A percentile compares a stretch with the other conserved stretches of the same genome.
These are phyloP conservation scores for Sicus ferrugineus DNA, from an alignment of 2,888 invertebrate genomes.

Conservation along the genomic window DNA sequence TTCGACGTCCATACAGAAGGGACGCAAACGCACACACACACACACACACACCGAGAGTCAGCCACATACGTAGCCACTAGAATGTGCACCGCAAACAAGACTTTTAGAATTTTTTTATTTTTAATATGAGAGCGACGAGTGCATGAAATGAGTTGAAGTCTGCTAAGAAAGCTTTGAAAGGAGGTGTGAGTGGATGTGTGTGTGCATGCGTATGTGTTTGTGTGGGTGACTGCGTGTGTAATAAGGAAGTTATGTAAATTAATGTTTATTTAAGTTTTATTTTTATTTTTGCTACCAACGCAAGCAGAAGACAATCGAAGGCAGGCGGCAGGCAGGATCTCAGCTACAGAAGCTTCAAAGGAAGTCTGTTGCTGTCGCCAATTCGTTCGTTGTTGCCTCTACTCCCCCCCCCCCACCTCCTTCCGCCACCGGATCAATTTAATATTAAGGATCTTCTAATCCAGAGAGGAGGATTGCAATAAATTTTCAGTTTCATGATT, in stretches of 20 bases:
- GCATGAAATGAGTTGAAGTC: conserved; percentile 12
- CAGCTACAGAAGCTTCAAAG: neutral
- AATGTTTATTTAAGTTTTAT: conserved; percentile 63
- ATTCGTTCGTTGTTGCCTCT: neutral
- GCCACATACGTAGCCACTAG: conserved; percentile 26
- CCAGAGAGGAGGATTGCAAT: conserved; percentile 46
- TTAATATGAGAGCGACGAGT: conserved; percentile 50
- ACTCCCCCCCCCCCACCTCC: neutral
- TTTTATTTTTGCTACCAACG: neutral
- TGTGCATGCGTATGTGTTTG: conserved; percentile 22
- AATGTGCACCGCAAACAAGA: conserved; percentile 55
- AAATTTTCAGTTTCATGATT: conserved; percentile 45
- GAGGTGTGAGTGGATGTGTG: neutral
- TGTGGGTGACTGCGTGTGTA: conserved; percentile 43
- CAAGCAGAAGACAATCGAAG: neutral
- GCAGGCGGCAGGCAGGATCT: neutral
- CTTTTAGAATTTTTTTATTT: conserved; percentile 52
- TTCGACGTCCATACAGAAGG: conserved; percentile 35
- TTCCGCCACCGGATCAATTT: neutral
- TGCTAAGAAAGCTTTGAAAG: neutral
- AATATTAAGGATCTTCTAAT: conserved; percentile 45
- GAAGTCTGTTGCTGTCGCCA: neutral
- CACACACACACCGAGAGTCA: neutral
- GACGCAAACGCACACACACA: conserved; percentile 46
- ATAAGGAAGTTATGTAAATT: conserved; percentile 64